phyloP scores from a whole-genome alignment of 2,113 vertebrate genomes.

The Sitta europaea region DNA sequence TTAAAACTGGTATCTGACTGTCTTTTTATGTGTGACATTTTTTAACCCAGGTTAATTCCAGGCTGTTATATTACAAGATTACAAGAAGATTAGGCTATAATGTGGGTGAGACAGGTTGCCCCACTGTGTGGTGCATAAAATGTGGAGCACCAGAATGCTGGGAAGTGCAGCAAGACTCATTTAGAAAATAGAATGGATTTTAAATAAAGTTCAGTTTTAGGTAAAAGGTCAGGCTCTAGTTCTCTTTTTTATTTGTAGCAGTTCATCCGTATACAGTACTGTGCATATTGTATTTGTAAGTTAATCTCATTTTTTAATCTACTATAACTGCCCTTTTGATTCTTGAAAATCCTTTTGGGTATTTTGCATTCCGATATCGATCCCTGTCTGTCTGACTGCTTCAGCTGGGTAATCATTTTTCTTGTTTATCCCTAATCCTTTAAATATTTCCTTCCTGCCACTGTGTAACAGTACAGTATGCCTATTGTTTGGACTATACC shows the following conservation, averaged over 20 bases:
- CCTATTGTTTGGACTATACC: slow-evolving; percentile 50
- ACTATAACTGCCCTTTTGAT: slow-evolving; percentile 64
- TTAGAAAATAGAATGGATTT: neutral
- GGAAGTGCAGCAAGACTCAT: neutral
- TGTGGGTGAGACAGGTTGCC: neutral
- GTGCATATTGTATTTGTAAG: slow-evolving; percentile 15
- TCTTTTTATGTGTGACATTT: neutral
- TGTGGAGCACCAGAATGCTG: neutral
- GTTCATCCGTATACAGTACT: slow-evolving; percentile 22
- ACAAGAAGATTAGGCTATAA: neutral
- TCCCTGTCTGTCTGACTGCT: slow-evolving; percentile 66
- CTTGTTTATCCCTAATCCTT: slow-evolving; percentile 71
- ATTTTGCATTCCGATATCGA: slow-evolving; percentile 63
- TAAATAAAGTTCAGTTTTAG: slow-evolving; percentile 28
- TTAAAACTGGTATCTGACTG: neutral
- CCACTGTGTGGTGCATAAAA: neutral
- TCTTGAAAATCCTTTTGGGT: slow-evolving; percentile 55
- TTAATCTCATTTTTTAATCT: slow-evolving; percentile 68
- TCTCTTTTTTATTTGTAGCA: slow-evolving; percentile 36
- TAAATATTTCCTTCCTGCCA: slow-evolving; percentile 69
- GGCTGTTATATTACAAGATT: neutral
- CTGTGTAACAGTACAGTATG: slow-evolving; percentile 24
- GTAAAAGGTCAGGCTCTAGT: neutral
- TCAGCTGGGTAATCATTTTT: slow-evolving; percentile 70
- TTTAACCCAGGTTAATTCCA: neutral